Conservation (phyloP, 2,797 vertebrate genomes). For the Thaleichthys pacificus region DNA sequence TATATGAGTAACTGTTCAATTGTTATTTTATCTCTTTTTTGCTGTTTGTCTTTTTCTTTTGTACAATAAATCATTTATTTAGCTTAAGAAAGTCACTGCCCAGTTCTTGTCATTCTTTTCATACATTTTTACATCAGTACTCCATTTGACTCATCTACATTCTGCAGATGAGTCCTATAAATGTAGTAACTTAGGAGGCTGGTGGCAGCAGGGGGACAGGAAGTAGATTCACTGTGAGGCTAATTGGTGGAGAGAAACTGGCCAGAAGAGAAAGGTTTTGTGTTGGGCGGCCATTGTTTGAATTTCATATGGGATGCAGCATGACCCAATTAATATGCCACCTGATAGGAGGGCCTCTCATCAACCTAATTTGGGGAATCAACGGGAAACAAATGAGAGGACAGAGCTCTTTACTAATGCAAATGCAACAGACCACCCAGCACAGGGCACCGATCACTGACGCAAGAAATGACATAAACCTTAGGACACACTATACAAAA, state of each 20-base stretch:
- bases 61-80: slow-evolving; percentile 93
- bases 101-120: slow-evolving; percentile 39
- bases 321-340: slow-evolving; percentile 82
- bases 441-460: slow-evolving; percentile 65
- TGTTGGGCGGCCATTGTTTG: slow-evolving; percentile 74
- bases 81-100: slow-evolving; percentile 69
- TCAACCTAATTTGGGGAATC: slow-evolving; percentile 83
- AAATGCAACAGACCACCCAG: slow-evolving; percentile 82
- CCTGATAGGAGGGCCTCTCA: slow-evolving; percentile 83
- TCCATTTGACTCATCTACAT: slow-evolving; percentile 3
- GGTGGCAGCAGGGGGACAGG: slow-evolving; percentile 31
- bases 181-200: slow-evolving; percentile 8
- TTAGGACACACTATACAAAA: slow-evolving; percentile 58
- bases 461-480: slow-evolving; percentile 82
- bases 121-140: too few species aligned
- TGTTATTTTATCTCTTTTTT: slow-evolving; percentile 73
- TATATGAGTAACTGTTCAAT: slow-evolving; percentile 79
- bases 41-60: slow-evolving; percentile 85
- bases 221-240: slow-evolving; percentile 62
- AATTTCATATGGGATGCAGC: slow-evolving; percentile 75
- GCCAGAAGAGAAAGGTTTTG: slow-evolving; percentile 73
- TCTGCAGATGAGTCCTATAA: neutral
- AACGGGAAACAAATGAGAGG: slow-evolving; percentile 79
- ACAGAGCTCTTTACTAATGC: slow-evolving; percentile 74
- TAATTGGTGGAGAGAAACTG: slow-evolving; percentile 64